Evolutionary conservation across 2,888 invertebrate genomes (phyloP).

Genomic region (Daptonema setosum): DNA sequence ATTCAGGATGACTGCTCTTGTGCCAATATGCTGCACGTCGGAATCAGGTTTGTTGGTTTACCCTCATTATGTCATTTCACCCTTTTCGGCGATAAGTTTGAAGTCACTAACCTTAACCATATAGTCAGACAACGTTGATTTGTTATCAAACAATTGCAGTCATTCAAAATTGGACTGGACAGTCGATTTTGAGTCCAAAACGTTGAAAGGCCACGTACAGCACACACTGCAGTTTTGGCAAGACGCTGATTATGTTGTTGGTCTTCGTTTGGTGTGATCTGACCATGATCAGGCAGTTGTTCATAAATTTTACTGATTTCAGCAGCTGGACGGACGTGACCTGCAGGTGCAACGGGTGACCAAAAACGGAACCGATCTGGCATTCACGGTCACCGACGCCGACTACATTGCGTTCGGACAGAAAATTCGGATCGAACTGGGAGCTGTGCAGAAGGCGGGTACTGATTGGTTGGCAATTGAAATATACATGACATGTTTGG

Average conservation of each 20-base stretch:
- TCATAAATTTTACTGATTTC: not conserved
- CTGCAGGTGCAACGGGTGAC: not conserved
- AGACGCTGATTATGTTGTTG: not conserved
- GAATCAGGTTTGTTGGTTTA: not conserved
- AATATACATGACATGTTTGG: too few species aligned
- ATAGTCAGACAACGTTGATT: too few species aligned
- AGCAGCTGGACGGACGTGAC: not conserved
- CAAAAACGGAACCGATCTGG: not conserved
- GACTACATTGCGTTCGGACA: not conserved
- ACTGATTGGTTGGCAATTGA: not conserved
- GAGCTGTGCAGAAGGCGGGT: not conserved
- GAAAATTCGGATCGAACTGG: not conserved
- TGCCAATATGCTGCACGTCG: not conserved
- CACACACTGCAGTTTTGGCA: not conserved
- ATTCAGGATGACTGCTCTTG: not conserved
- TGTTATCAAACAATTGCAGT: too few species aligned
- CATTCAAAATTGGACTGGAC: not conserved
- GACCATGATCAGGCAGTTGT: too few species aligned
- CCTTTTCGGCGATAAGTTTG: too few species aligned
- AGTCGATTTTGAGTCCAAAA: not conserved
- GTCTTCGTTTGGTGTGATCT: not conserved
- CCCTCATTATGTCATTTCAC: too few species aligned
- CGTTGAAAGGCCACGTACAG: not conserved
- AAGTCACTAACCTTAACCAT: too few species aligned
- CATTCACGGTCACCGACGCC: not conserved